These are phyloP conservation scores for Cryptocheilus praepositus DNA, from an alignment of 2,888 invertebrate genomes.

Conservation along the genomic window DNA sequence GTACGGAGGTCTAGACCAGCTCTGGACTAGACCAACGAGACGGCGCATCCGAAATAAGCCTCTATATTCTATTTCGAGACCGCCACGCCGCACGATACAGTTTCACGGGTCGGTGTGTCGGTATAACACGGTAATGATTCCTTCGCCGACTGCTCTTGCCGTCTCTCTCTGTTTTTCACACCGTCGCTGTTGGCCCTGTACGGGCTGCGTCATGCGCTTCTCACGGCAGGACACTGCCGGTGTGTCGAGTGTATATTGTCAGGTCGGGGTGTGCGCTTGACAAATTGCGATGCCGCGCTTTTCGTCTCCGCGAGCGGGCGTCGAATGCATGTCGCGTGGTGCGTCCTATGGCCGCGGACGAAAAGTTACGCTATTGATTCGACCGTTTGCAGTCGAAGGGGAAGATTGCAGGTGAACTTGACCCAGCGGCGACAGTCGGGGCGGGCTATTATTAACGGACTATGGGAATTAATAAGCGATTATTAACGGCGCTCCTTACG, in stretches of 20 bases:
- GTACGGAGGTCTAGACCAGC: slow-evolving; percentile 69
- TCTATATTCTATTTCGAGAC: slow-evolving; percentile 67
- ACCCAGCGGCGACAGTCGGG: too few species aligned
- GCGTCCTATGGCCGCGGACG: not conserved
- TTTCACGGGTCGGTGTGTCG: slow-evolving; percentile 47
- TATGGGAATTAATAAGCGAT: not conserved
- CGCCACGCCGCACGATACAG: slow-evolving; percentile 56
- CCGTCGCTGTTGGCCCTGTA: too few species aligned
- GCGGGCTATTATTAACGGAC: not conserved
- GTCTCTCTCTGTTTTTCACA: not conserved
- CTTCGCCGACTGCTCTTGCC: slow-evolving; percentile 29
- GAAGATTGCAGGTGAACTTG: too few species aligned
- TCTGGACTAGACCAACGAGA: slow-evolving; percentile 68
- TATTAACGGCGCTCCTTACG: not conserved
- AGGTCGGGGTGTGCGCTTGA: too few species aligned
- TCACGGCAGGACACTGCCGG: too few species aligned
- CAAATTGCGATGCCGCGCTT: too few species aligned
- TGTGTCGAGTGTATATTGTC: too few species aligned
- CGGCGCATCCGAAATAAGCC: slow-evolving; percentile 67
- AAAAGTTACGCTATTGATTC: too few species aligned
- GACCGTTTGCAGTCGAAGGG: too few species aligned
- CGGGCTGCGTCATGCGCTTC: not conserved
- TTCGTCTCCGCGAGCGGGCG: too few species aligned
- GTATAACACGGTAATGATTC: slow-evolving; percentile 50
- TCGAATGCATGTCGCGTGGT: too few species aligned